Evolutionary conservation across 2,113 vertebrate species (phyloP), one percentile per base, ranked within the genome.

Genomic region (Sphyrna mokarran): DNA sequence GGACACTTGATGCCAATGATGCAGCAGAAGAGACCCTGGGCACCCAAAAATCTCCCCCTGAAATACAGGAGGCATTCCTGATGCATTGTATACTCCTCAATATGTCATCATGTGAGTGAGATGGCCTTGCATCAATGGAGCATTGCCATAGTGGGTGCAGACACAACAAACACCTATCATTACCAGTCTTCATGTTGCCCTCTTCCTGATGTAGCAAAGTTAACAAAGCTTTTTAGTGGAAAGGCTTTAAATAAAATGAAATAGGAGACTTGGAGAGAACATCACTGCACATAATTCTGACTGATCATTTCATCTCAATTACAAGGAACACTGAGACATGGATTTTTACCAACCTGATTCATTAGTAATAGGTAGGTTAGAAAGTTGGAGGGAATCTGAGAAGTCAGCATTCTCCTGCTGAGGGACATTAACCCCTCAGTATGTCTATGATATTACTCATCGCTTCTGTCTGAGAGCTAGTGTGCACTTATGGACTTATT

Each of bases 241-340:
- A 29, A 76, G 70, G 61, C 10, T 89, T 11, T 13, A 87, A 54
- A 54, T 20, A 87, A 23, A 87, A 61, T 14, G 13, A n/a, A 61
- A 61, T n/a, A 29, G 5, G 58, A 61, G 54, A 90, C 29, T 61
- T 37, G 61, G 16, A 37, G 33, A 66, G n/a, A 37, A 66, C 37
- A 63, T 66, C 89, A 91, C 89, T 91, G 61, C n/a, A 37, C n/a
- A 91, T 91, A 91, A 66, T 91, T 91, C 89, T 91, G 58, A 90
- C 29, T 33, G 14, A 66, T 91, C 61, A 37, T 61, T 66, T 93
- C 89, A 37, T 33, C 33, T 93, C 18, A 37, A 58, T 63, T 93
- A 18, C n/a, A 93, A 66, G 61, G 16, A 37, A 66, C 61, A 93
- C 61, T 2, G 58, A 61, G 66, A 3, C 66, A 1, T 76, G 26